Evolutionary conservation across 2,888 invertebrate genomes (phyloP), one percentile per base, ranked within the genome.

Genomic region (Euzophera pinguis): DNA sequence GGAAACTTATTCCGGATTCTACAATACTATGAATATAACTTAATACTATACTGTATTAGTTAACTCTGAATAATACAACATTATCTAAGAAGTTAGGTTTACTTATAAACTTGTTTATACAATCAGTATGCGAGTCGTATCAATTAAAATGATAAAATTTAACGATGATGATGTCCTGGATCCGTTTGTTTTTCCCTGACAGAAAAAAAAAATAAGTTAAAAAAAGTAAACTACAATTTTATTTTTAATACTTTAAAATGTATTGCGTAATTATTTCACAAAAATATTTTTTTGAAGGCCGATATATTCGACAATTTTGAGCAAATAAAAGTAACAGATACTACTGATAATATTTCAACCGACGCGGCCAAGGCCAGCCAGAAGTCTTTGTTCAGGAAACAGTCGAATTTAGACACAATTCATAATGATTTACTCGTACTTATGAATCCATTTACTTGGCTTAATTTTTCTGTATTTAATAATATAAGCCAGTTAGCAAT

Each of bases 81-180:
- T 48, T 48, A 38, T 37, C 22, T 9, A 38, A 17, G 13, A 27
- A 48, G 27, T 38, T 27, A 38, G 27, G 47, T 34, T 34, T 16
- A 10, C 10, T 1, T 0, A 12, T 29, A 9, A 12, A 29, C 12
- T 43, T 29, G n/a, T 43, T 43, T 1, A 8, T 29, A 8, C 43
- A 43, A 43, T 43, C 14, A 29, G 13, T 32, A 14, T 39, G 29
- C n/a, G 27, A 22, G 12, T 27, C 9, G 49, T 32, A 14, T 3
- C 49, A 22, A 49, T 49, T 29, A 38, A 32, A 45, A 49, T 27
- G 29, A 39, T 49, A 39, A 39, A 39, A 37, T 49, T 22, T 48
- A 22, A 38, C 7, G 13, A 48, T 29, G 29, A 38, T 12, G 13
- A 48, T 29, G 29, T 39, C 14, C 14, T 49, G 27, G 39, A 49